Evolutionary conservation across 1,140 invertebrate species (phyloP), one percentile per base, ranked within the genome.

Genomic region (Papilio dardanus): DNA sequence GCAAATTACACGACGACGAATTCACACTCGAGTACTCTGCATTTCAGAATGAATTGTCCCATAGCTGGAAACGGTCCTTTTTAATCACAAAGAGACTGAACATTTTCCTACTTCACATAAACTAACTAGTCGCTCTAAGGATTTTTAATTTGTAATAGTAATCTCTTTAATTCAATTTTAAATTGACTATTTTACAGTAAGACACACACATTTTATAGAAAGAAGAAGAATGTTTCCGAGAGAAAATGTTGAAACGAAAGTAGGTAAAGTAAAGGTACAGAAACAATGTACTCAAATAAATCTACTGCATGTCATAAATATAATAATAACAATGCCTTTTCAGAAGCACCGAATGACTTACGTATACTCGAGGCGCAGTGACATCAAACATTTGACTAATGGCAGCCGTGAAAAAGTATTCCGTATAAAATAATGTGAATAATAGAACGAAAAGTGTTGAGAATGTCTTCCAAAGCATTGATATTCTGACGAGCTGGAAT

Each of bases 401-500:
- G 6, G 81, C 81, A 42, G 58, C 71, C 1, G 66, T 30, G 24
- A 74, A 75, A 35, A 58, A 33, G 71, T 74, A 35, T 35, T 77
- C 76, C 1, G 78, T 77, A 16, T 82, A 81, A 74, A 82, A 69
- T 58, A 83, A 42, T 67, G 86, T 77, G 58, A 83, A 84, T 73
- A 84, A 67, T 19, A 88, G 66, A 37, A 83, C 75, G 65, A 86
- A 76, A 19, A 82, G 33, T 0, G 87, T 87, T 30, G 87, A 85
- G 42, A 81, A 77, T 21, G 79, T 69, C 46, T 80, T 79, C 77
- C 78, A 87, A 16, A 87, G 30, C 71, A 85, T 85, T 19, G 80
- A 74, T 50, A 89, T 66, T 75, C 83, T 87, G 67, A 86, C 84
- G 54, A 89, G 73, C 87, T 89, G 85, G 74, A 85, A 84, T 76